A percentile compares a stretch with the other conserved stretches of the same genome.
Evolutionary conservation across 2,113 vertebrate species (phyloP).

Genomic region (Ciconia maguari): DNA sequence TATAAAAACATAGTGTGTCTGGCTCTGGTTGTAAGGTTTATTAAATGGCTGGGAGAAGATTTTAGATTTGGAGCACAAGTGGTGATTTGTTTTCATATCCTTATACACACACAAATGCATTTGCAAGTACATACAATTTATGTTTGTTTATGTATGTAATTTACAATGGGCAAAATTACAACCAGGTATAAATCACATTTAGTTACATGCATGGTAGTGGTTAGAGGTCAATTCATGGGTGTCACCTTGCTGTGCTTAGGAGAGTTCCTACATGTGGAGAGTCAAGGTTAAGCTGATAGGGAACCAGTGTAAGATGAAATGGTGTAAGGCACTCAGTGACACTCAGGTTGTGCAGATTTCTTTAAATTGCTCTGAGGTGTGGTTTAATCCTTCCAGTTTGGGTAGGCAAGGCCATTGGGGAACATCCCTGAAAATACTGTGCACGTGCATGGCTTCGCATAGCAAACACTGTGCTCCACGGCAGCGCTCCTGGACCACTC

Average conservation of each 20-base stretch:
- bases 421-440: not conserved
- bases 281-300: not conserved
- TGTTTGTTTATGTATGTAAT: not conserved
- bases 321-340: not conserved
- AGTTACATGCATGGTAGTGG: not conserved
- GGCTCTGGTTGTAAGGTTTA: not conserved
- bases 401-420: not conserved
- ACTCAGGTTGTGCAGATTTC: not conserved
- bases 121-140: not conserved
- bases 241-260: not conserved
- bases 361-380: not conserved
- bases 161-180: not conserved
- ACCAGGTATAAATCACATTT: not conserved
- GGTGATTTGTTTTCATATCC: not conserved
- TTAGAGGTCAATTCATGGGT: not conserved
- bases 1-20: slow-evolving; percentile 23
- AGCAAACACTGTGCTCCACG: not conserved
- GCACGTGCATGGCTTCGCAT: fast-evolving
- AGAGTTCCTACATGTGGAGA: not conserved
- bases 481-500: not conserved
- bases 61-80: not conserved
- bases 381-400: not conserved
- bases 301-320: not conserved
- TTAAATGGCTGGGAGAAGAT: not conserved
- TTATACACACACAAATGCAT: not conserved